Base-by-base conservation (phyloP, 2,888 invertebrate species). In the Hylaea fasciaria region DNA sequence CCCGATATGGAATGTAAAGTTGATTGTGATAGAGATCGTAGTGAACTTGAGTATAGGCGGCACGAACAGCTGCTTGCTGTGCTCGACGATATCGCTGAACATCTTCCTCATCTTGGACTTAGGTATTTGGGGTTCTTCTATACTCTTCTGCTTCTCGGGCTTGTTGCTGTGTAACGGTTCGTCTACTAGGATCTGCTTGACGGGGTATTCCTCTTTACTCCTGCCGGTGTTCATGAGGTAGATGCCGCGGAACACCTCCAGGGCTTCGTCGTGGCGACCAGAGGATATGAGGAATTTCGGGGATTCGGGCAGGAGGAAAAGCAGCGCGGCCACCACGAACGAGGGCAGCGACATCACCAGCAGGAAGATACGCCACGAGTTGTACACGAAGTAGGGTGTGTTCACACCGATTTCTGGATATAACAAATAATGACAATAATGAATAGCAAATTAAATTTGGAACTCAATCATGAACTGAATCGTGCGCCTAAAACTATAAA, bases 1-100 rank as follows among this genome's bases (percentile, higher is more conserved):
- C 95, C 97, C 98, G 87, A 98, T 98, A 89, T 98, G 97, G 90
- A 98, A 97, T 71, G 97, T 97, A 82, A 98, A 97, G 83, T 98
- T 97, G 80, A 98, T 97, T 63, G 96, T 95, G 74, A 97, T 96
- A 63, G 97, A 97, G 82, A 97, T 96, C 72, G 95, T 74, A 43
- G 97, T 97, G 83, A 97, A 97, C 78, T 96, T 95, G 69, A 97
- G 89, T 74, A 97, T 97, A 68, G 97, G 97, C 69, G 95, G 94
- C 62, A 95, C 93, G 83, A 97, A 97, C 61, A 97, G 88, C 78
- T 95, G 95, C 83, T 95, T 96, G 87, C 96, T 97, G 87, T 97
- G 96, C 69, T 96, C 95, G 70, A 95, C 87, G 74, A 97, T 97
- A 72, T 96, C 96, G 64, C 93, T 91, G 62, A 96, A 79, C 96